Conservation (phyloP, 2,797 vertebrate genomes). For the Distichodus sexfasciatus region DNA sequence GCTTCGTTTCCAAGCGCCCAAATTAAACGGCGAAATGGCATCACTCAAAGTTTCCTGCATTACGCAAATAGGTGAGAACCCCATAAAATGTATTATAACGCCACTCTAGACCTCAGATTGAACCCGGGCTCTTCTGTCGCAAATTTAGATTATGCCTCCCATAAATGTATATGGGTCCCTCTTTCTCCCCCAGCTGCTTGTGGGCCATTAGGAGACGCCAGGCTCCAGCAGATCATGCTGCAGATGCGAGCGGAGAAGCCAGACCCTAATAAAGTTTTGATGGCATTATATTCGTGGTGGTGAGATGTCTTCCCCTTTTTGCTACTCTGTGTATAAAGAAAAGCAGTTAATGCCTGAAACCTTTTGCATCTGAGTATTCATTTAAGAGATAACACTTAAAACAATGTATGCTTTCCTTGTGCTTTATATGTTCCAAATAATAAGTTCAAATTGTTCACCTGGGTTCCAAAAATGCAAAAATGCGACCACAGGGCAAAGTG, state of each 20-base stretch:
- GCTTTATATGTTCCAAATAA: conserved; percentile 1
- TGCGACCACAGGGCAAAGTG: conserved; percentile 7
- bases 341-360: conserved; percentile 8
- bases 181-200: conserved; percentile 39
- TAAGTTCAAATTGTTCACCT: no score
- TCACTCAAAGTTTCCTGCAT: conserved; percentile 63
- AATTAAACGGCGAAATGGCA: conserved; percentile 70
- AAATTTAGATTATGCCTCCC: conserved; percentile 60
- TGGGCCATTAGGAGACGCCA: conserved; percentile 29
- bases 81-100: conserved; percentile 65
- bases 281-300: conserved; percentile 38
- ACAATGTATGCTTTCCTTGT: conserved; percentile 10
- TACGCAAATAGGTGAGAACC: conserved; percentile 70
- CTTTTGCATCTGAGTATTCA: neutral
- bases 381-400: conserved; percentile 5
- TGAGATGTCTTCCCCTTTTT: conserved; percentile 13
- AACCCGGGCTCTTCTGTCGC: conserved; percentile 67
- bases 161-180: conserved; percentile 50
- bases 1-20: conserved; percentile 51
- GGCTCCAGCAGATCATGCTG: conserved; percentile 35
- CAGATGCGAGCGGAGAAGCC: conserved; percentile 34
- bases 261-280: conserved; percentile 37
- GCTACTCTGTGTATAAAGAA: neutral
- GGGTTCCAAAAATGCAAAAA: neutral
- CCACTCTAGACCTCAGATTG: conserved; percentile 66